These are phyloP conservation scores for Centropyge bicolor DNA, from an alignment of 2,797 vertebrate species.

Conservation along the genomic window DNA sequence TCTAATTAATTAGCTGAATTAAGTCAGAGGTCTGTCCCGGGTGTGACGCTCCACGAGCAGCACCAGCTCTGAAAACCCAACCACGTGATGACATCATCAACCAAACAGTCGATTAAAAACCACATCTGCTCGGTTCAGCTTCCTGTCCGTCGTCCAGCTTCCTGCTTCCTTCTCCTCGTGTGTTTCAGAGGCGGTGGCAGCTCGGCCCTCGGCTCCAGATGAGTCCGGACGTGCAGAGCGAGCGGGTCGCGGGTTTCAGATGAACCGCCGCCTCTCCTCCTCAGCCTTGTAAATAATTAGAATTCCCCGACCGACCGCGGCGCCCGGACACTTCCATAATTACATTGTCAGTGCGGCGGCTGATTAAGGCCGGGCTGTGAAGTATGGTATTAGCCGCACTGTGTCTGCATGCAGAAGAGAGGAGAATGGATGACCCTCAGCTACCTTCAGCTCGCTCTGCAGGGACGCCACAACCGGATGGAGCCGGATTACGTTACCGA, in stretches of 20 bases:
- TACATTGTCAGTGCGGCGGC: slow-evolving; percentile 83
- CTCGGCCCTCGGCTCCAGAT: slow-evolving; percentile 14
- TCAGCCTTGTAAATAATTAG: slow-evolving; percentile 80
- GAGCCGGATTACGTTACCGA: slow-evolving; percentile 27
- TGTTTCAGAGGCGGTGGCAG: slow-evolving; percentile 40
- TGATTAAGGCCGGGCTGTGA: slow-evolving; percentile 82
- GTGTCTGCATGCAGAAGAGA: slow-evolving; percentile 75
- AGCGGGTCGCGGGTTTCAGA: slow-evolving; percentile 42
- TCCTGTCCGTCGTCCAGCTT: not conserved
- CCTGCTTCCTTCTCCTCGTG: not conserved
- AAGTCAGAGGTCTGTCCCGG: not conserved
- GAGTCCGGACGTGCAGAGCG: slow-evolving; percentile 33
- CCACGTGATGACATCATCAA: not conserved
- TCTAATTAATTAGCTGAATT: not conserved
- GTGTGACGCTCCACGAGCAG: not conserved
- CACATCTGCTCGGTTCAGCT: not conserved
- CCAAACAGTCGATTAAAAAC: not conserved
- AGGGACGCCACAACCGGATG: slow-evolving; percentile 12
- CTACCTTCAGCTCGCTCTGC: slow-evolving; percentile 50
- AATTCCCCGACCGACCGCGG: slow-evolving; percentile 78
- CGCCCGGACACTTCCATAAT: slow-evolving; percentile 85
- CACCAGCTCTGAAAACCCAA: not conserved
- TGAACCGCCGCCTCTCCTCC: slow-evolving; percentile 61
- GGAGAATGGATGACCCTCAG: slow-evolving; percentile 61
- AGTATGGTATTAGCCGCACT: slow-evolving; percentile 75